Base-by-base conservation (phyloP, 2,113 vertebrate genomes). In the Tympanuchus pallidicinctus region DNA sequence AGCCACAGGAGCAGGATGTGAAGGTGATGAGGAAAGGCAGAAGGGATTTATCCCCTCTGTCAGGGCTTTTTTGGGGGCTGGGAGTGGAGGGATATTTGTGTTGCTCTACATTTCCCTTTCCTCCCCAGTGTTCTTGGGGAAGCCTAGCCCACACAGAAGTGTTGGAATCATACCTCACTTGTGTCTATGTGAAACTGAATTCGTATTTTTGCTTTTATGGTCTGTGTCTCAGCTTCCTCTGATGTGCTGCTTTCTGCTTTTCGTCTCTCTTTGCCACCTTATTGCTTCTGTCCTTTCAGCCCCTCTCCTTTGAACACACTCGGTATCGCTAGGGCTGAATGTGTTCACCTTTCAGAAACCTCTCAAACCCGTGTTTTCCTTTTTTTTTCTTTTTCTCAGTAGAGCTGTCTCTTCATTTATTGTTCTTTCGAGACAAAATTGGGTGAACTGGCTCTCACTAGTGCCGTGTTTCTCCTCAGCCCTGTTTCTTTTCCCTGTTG, bases 351-450 rank as follows among this genome's bases (percentile, higher is more conserved):
- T 84, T 85, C 70, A 63, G 89, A 89, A 96, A 90, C 91, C 94
- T 96, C 81, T 94, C 90, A 72, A 94, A 85, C 90, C 86, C 20
- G 65, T 90, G 86, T 96, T 95, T 95, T 95, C 81, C 42, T 43
- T 43, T 43, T 43, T 43, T 43, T 43, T 43, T 60, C 94, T 95
- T 50, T 88, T 83, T 89, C 82, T 28, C 81, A 32, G 54, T 74
- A 40, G 83, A 86, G 80, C 80, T 94, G 61, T 92, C 90, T 93
- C 93, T 96, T 95, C 88, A 73, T 94, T 95, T 93, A 64, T 92
- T 95, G 86, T 92, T 94, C 95, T 96, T 95, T 92, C 90, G 95
- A 93, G 88, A n/a, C 76, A 81, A 72, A 83, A 88, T 92, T 78
- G 83, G 92, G 78, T 93, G 90, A 95, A 94, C 92, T 32, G 59